Conservation (phyloP, 2,113 vertebrate genomes). For the Malurus melanocephalus region DNA sequence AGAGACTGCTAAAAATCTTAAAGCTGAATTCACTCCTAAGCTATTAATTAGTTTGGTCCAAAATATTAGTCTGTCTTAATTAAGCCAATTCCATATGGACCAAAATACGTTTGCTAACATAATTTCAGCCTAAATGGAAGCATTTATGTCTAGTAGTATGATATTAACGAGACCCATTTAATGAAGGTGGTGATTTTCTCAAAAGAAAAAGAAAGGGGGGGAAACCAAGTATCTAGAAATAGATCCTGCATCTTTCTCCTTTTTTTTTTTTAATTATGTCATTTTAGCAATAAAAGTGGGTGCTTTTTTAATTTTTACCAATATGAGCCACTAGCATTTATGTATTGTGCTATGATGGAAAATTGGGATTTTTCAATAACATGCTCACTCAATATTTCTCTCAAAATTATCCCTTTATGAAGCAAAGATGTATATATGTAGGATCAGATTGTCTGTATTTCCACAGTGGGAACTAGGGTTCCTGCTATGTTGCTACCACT, state of each 20-base stretch:
- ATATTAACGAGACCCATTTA: neutral
- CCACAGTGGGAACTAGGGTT: neutral
- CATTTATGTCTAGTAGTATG: neutral
- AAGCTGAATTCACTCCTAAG: neutral
- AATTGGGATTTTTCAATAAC: neutral
- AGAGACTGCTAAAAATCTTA: neutral
- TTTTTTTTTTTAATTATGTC: neutral
- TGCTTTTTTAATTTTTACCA: neutral
- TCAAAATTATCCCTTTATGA: neutral
- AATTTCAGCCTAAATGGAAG: neutral
- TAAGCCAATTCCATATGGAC: constrained; percentile 15
- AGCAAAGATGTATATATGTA: neutral
- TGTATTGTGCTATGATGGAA: neutral
- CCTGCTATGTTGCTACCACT: neutral
- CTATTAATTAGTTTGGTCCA: constrained; percentile 24
- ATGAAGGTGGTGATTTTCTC: neutral
- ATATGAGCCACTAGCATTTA: neutral
- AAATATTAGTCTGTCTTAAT: constrained; percentile 34
- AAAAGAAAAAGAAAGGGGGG: neutral
- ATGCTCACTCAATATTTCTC: fast-evolving
- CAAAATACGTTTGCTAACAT: neutral
- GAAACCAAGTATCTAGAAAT: neutral
- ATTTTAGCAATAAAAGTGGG: neutral
- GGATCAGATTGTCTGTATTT: neutral
- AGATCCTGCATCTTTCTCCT: neutral